Evolutionary conservation across 2,888 invertebrate genomes (phyloP).

Genomic region (Dyspetes luteomarginatus): DNA sequence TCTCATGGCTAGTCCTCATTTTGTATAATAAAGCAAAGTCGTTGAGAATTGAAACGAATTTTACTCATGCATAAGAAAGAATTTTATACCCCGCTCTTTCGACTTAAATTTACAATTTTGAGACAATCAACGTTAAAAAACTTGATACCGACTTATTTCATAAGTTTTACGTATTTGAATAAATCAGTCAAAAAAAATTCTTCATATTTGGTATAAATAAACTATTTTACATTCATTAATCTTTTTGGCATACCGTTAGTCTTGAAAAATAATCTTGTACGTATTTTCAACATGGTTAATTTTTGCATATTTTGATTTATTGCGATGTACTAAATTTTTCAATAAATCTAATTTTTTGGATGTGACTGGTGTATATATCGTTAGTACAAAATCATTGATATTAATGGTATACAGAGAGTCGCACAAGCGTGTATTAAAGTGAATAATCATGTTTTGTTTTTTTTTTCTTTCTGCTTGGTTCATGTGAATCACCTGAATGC

Average conservation of each 20-base stretch:
- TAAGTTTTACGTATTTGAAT: no score
- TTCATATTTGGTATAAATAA: no score
- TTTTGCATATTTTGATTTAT: neutral
- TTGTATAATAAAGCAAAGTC: no score
- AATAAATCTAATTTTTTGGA: neutral
- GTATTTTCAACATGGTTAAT: neutral
- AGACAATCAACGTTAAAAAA: no score
- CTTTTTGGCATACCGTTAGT: neutral
- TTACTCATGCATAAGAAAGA: no score
- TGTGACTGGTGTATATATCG: neutral
- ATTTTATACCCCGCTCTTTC: no score
- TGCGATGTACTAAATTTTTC: neutral
- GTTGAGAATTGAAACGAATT: no score
- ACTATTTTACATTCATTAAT: no score
- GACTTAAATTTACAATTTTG: no score
- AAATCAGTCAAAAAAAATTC: no score
- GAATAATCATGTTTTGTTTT: slow-evolving; percentile 37
- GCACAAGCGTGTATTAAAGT: slow-evolving; percentile 58
- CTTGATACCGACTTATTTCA: no score
- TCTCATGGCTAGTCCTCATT: no score
- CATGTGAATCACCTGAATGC: slow-evolving; percentile 89
- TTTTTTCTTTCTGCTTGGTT: neutral
- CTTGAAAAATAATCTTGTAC: neutral
- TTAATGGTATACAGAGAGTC: neutral
- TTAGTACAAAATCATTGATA: neutral